Evolutionary conservation across 2,888 invertebrate genomes (phyloP), one percentile per base, ranked within the genome.

Genomic region (Charanyca ferruginea): DNA sequence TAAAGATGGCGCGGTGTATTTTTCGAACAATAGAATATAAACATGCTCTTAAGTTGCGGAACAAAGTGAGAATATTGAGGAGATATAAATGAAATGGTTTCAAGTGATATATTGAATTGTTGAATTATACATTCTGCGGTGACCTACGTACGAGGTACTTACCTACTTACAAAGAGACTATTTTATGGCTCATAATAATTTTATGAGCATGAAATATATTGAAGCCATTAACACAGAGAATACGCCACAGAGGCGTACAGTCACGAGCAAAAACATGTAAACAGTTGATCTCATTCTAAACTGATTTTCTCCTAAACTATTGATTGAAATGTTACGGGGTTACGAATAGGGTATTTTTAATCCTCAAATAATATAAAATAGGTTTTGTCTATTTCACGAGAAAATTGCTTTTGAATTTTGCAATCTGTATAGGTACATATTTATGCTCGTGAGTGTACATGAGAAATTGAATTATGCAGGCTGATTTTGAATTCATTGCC

Each of bases 141-240:
- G n/a, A n/a, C n/a, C 35, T 42, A 49, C 35, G n/a, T 28, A 8
- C 57, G 9, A 3, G 0, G 42, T 49, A 49, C 25, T 49, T 55
- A 49, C 32, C 9, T 16, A 7, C 20, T 18, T 28, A 22, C 42
- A 66, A 55, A 42, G 66, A 47, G 22, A 41, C 28, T 23, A 53
- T 41, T 66, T 66, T 66, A 66, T 32, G 41, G 22, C 13, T 16
- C 47, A 35, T 55, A 55, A 66, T 66, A 66, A 49, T 48, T 48
- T 54, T 65, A 47, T 32, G 28, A 28, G 7, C 54, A 23, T 23
- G 20, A 32, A 32, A 53, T 65, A 42, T 66, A 54, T 48, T 53
- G 52, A 22, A 47, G 28, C 13, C 32, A 44, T 45, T 51, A 64
- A 35, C n/a, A 11, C 16, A 22, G 35, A 20, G 20, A 44, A 65